Evolutionary conservation across 1,140 invertebrate genomes (phyloP).

Genomic region (Mylabris phalerata): DNA sequence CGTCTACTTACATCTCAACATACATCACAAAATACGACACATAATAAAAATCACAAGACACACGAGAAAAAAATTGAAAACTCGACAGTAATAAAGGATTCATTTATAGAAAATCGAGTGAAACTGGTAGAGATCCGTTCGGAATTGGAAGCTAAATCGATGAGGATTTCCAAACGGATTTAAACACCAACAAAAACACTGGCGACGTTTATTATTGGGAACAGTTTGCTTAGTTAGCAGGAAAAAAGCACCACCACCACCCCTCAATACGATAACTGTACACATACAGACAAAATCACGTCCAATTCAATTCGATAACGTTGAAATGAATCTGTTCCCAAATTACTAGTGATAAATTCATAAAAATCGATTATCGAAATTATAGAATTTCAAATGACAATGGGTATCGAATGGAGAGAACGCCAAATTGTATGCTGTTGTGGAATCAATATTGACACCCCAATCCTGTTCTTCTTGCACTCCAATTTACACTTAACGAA

Average conservation of each 20-base stretch:
- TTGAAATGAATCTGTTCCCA: slow-evolving; percentile 8
- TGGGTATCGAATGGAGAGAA: not conserved
- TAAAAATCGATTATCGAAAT: too few relatives aligned
- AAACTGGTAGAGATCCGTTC: slow-evolving; percentile 7
- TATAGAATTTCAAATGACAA: not conserved
- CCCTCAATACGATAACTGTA: too few relatives aligned
- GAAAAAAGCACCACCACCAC: slow-evolving; percentile 1
- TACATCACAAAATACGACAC: too few relatives aligned
- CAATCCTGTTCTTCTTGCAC: not conserved
- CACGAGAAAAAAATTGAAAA: too few relatives aligned
- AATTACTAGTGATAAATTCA: too few relatives aligned
- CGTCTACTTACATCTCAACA: too few relatives aligned
- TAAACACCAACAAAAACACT: slow-evolving; percentile 17
- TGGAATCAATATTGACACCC: slow-evolving; percentile 10
- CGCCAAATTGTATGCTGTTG: not conserved
- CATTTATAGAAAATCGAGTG: slow-evolving; percentile 3
- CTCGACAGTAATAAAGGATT: slow-evolving; percentile 6
- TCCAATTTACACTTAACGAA: slow-evolving; percentile 15
- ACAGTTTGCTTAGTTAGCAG: slow-evolving; percentile 17
- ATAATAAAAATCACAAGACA: too few relatives aligned
- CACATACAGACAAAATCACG: slow-evolving; percentile 3
- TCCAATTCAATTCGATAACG: slow-evolving; percentile 19
- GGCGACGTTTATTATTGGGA: slow-evolving; percentile 11
- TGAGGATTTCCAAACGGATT: slow-evolving; percentile 17
- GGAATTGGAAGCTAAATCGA: slow-evolving; percentile 17